Evolutionary conservation across 2,797 vertebrate species (phyloP), one percentile per base, ranked within the genome.

Genomic region (Pipistrellus pipistrellus): DNA sequence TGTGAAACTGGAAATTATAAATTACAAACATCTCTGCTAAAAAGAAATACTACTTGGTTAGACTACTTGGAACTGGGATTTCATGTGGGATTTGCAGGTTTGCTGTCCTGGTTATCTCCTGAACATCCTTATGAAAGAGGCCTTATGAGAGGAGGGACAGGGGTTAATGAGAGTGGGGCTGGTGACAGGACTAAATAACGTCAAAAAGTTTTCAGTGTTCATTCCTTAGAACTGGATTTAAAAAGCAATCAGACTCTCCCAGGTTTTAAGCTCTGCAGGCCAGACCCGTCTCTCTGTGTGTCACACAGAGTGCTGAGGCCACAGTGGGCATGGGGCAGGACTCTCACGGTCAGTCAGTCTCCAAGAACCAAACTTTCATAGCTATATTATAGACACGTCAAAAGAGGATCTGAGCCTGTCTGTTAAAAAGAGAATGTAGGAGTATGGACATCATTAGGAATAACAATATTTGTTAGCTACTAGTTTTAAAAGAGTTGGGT

Each of bases 1-100:
- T 98, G 98, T 98, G 96, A 97, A 98, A 98, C 97, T 99, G 99
- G 99, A 99, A 99, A 99, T 99, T 99, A 99, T 99, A 99, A 99
- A 99, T 99, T 99, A 99, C 95, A 98, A 99, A 98, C 99, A 99
- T 99, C 99, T 99, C 99, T 99, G 98, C 99, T 99, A 99, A 80
- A 89, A 78, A 62, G 38, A 69, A 71, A 57, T 71, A 9, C 4
- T 59, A 46, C 15, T 35, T 35, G 27, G 12, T 20, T 20, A 23
- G n/a, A 41, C 12, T 71, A 20, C 64, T 27, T 20, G 21, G 15
- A 76, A 71, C 6, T 41, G 23, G 23, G 23, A 12, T 62, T 81
- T 62, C 8, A 6, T 21, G 30, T 75, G 57, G 4, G 30, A 32
- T 81, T 80, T 94, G 2, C n/a, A 57, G 21, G 14, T 44, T 84